phyloP scores from a whole-genome alignment of 92 coral and sea anemone species.

The Zoanthus gigantus region DNA sequence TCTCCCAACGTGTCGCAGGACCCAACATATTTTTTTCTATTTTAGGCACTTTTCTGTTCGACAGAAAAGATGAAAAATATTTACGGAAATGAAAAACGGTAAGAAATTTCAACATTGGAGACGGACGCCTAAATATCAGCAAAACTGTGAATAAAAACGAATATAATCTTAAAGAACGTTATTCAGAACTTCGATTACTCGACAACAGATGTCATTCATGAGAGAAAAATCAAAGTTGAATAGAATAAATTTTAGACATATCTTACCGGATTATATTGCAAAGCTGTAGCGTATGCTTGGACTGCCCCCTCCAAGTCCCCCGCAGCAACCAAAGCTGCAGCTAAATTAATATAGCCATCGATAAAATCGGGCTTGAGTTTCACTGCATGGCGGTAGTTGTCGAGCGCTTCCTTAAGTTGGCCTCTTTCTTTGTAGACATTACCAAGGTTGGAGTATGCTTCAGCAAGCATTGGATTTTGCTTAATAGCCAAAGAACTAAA shows the following conservation, averaged over 20 bases:
- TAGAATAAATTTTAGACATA: conserved; percentile 41
- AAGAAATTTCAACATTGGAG: background rate
- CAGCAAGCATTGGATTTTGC: conserved; percentile 98
- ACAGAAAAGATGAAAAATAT: background rate
- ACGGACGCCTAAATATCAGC: conserved; percentile 13
- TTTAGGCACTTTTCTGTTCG: background rate
- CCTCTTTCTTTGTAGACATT: conserved; percentile 99
- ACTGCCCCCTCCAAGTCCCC: conserved; percentile 99
- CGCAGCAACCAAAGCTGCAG: conserved; percentile 99
- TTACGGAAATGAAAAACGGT: background rate
- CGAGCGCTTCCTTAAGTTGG: conserved; percentile 96
- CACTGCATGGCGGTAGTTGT: conserved; percentile 98
- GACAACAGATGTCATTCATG: conserved; percentile 36
- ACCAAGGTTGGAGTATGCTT: conserved; percentile 99
- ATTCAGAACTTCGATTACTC: conserved; percentile 18
- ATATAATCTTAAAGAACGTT: background rate
- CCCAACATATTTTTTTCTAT: background rate
- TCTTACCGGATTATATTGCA: conserved; percentile 97
- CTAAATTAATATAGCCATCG: conserved; percentile 98
- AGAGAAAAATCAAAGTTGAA: conserved; percentile 36
- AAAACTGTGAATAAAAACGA: conserved; percentile 7
- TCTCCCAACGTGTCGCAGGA: background rate
- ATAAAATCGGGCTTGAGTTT: conserved; percentile 99
- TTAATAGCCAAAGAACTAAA: conserved; percentile 97
- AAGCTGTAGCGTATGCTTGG: conserved; percentile 96